phyloP scores from a whole-genome alignment of 2,888 invertebrate genomes.

The Dryocosmus kuriphilus region DNA sequence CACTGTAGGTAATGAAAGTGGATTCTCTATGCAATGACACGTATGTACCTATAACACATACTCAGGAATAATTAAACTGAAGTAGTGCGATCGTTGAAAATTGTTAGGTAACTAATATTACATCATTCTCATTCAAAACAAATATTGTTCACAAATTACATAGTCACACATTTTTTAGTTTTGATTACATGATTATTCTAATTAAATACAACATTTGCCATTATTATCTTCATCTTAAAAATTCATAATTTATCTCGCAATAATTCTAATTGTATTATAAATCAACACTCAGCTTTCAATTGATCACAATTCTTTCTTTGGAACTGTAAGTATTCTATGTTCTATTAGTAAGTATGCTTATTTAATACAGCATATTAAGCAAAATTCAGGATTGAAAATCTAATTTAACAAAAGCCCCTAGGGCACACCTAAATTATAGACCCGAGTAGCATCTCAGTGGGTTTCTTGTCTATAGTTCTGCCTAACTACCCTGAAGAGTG shows the following conservation, averaged over 20 bases:
- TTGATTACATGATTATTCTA: no score
- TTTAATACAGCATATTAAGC: neutral
- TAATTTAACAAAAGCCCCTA: neutral
- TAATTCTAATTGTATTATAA: no score
- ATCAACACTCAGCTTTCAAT: neutral
- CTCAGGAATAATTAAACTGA: neutral
- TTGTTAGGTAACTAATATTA: neutral
- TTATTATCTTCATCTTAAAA: no score
- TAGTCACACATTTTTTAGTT: no score
- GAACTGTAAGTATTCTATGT: neutral
- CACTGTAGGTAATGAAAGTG: no score
- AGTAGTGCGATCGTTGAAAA: neutral
- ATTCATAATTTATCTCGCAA: no score
- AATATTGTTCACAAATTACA: no score
- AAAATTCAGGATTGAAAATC: neutral
- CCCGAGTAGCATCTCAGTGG: neutral
- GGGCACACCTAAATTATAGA: neutral
- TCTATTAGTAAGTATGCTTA: neutral
- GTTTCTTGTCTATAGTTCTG: conserved; percentile 68
- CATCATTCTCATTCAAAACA: no score
- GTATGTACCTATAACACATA: neutral
- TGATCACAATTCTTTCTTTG: neutral
- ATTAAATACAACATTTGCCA: no score
- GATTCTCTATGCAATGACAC: neutral
- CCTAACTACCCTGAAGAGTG: conserved; percentile 66